Conservation (phyloP, 2,113 vertebrate species). For the Calcarius ornatus region DNA sequence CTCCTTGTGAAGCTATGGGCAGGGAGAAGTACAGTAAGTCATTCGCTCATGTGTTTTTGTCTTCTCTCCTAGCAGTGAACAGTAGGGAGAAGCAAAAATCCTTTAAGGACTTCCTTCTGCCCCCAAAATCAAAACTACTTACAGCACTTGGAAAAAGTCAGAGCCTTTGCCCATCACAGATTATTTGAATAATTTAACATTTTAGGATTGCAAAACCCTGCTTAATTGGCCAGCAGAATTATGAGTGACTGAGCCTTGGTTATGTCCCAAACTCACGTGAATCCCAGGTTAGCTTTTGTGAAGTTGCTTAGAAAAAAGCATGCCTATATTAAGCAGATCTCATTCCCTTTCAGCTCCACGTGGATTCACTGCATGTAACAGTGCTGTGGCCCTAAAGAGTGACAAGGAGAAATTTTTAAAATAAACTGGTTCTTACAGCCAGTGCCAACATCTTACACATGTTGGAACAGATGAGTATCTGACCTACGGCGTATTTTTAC, state of each 20-base stretch:
- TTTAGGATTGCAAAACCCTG: background rate
- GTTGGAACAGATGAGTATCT: background rate
- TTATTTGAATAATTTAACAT: background rate
- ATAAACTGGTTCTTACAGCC: background rate
- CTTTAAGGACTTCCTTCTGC: background rate
- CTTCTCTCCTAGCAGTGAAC: accelerated
- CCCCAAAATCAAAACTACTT: background rate
- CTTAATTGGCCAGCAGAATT: background rate
- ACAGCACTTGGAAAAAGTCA: background rate
- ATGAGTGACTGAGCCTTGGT: background rate
- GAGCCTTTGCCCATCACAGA: background rate
- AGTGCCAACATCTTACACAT: background rate
- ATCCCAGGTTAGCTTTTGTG: background rate
- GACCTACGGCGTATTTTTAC: background rate
- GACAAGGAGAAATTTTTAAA: background rate
- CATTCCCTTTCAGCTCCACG: background rate
- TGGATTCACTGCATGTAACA: background rate
- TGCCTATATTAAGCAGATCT: background rate
- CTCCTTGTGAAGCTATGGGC: background rate
- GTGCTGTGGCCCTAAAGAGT: background rate
- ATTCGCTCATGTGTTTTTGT: background rate
- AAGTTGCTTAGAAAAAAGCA: background rate
- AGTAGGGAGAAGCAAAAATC: background rate
- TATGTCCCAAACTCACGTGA: accelerated
- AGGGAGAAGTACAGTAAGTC: background rate